Base-by-base conservation (phyloP, 2,797 vertebrate species). In the Pitangus sulphuratus region DNA sequence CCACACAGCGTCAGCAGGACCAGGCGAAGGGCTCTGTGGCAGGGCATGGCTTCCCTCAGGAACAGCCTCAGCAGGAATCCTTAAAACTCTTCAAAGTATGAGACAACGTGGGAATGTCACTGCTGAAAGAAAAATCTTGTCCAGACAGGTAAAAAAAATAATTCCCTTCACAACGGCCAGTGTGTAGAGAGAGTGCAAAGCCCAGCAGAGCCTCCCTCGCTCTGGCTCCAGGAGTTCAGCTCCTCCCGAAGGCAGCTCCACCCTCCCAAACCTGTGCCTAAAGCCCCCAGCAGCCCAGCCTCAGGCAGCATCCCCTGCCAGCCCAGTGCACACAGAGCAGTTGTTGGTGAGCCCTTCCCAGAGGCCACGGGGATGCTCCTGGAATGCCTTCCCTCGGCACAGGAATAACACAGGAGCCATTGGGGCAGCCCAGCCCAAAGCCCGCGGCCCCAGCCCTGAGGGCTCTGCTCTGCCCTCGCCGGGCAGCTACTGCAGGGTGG, bases 11-110 rank as follows among this genome's bases (percentile, higher is more conserved):
- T 87, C 31, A 98, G 92, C 90, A 98, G 93, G 94, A 97, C 72
- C 54, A 88, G 87, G 87, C 25, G 2, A 70, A 94, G 72, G 74
- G 92, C 92, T 82, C 95, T 92, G 91, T 82, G 93, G 90, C 72
- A 79, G 82, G 94, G 90, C 98, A 98, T 98, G 90, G 96, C 96
- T 96, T 89, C 72, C 89, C 94, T 84, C 86, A 15, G 25, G 89
- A 91, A 75, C 94, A 70, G 85, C 11, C 2, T 53, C 80, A 3
- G 91, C 96, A 83, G 84, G 54, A 96, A 94, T 84, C 83, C 81
- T 94, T 79, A 68, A 40, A 66, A 56, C 79, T 89, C 87, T 93
- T 88, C 83, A 9, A 75, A 92, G 76, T 19, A 84, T 2, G 8
- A 28, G 93, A 77, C 54, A 69, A 85, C 83, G 89, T 57, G 58